Base-by-base conservation (phyloP, 2,888 invertebrate genomes). In the Lepidochitona cinerea region DNA sequence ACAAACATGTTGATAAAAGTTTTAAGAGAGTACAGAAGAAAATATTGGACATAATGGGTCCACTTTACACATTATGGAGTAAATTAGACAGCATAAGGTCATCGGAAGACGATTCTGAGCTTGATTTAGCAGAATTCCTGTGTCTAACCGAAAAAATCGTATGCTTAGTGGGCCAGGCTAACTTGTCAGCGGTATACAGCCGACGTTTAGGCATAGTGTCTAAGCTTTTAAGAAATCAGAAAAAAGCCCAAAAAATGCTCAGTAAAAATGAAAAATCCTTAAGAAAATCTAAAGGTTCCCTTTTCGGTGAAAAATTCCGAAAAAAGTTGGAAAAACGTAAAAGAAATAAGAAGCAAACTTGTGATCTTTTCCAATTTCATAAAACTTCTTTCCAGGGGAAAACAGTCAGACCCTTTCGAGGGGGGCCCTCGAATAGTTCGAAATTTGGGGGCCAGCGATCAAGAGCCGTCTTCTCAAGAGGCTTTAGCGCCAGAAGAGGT, bases 121-220 rank as follows among this genome's bases (percentile, higher is more conserved):
- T 70, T 18, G 70, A 74, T 12, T 12, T 70, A 0, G 33, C n/a
- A 14, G 66, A 65, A 14, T 37, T 70, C 33, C 36, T 74, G 1
- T n/a, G 37, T 5, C 32, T 66, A 7, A 23, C 54, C 29, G 74
- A 74, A 37, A 64, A 71, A 66, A 65, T n/a, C 1, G 54, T 67
- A 18, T 70, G 69, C 26, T 37, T 70, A 1, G 14, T 74, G 5
- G 74, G 70, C 3, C 70, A 74, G 33, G 70, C 66, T 7, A 70
- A 33, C 49, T 37, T 70, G 2, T 53, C 52, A 32, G 35, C 36
- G 6, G 29, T 36, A 7, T 70, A 67, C 35, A 41, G 41, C n/a
- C 49, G 70, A 36, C 12, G 70, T 0, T 6, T 67, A 0, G 36
- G 49, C 33, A 70, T 66, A 4, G 23, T 70, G 54, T 9, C 70